Evolutionary conservation across 2,113 vertebrate species (phyloP).

Genomic region (Elaphurus davidianus): DNA sequence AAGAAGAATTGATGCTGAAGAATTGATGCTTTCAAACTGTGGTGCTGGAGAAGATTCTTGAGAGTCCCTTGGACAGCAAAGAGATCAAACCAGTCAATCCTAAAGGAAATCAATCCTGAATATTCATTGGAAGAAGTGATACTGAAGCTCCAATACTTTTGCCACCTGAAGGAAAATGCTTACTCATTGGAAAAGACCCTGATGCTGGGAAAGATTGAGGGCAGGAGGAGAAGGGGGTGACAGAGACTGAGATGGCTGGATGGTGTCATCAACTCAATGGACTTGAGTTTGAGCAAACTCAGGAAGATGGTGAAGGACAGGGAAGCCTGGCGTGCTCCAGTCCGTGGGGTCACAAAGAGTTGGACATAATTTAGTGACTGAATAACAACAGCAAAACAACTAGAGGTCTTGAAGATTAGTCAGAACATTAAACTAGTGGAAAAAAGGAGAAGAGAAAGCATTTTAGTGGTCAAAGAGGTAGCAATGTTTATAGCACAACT

Average conservation of each 20-base stretch:
- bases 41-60: neutral
- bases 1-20: neutral
- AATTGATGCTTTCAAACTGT: neutral
- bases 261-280: neutral
- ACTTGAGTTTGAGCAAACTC: neutral
- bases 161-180: neutral
- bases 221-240: neutral
- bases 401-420: neutral
- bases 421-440: neutral
- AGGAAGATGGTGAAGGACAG: neutral
- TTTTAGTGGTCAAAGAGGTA: neutral
- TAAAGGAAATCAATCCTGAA: neutral
- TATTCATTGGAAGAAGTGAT: neutral
- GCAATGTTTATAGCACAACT: neutral
- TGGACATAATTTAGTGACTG: neutral
- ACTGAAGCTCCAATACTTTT: neutral
- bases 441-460: neutral
- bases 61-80: neutral
- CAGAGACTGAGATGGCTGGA: neutral
- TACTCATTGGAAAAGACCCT: neutral
- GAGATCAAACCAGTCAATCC: neutral
- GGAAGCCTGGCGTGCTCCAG: neutral
- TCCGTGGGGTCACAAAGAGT: accelerated
- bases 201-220: neutral
- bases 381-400: neutral